These are phyloP conservation scores for Gallinago stenura DNA, from an alignment of 2,797 vertebrate species.

Conservation along the genomic window DNA sequence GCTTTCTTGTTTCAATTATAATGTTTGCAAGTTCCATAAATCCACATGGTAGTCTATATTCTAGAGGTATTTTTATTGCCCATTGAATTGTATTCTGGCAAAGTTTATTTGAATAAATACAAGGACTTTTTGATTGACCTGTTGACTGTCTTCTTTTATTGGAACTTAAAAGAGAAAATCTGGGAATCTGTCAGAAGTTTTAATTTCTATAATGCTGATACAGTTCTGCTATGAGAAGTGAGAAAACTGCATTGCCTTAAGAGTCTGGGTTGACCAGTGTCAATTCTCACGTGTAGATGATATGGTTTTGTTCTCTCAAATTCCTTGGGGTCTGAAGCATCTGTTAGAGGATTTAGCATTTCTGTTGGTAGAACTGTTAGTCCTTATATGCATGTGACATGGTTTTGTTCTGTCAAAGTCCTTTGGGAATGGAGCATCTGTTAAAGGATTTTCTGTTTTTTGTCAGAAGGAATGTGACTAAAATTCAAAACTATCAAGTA, in stretches of 20 bases:
- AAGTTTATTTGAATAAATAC: not conserved
- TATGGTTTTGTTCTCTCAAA: not conserved
- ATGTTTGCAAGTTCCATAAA: not conserved
- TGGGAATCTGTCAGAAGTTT: not conserved
- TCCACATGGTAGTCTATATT: not conserved
- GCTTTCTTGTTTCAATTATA: not conserved
- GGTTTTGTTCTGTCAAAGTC: not conserved
- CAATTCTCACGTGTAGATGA: not conserved
- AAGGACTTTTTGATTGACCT: not conserved
- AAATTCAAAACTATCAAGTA: not conserved
- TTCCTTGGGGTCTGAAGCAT: conserved; percentile 17
- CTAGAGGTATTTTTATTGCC: not conserved
- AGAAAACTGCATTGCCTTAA: not conserved
- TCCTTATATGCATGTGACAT: not conserved
- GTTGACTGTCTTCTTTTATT: not conserved
- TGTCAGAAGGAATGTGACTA: not conserved
- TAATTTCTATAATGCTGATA: not conserved
- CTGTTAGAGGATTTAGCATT: conserved; percentile 12
- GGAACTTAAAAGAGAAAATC: not conserved
- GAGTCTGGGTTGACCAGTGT: not conserved
- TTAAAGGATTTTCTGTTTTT: not conserved
- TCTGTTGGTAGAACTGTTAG: not conserved
- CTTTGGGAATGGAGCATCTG: not conserved
- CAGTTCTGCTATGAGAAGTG: not conserved
- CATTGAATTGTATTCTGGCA: not conserved